A percentile compares a stretch with the other conserved stretches of the same genome.
Conservation (phyloP, 1,140 invertebrate species). For the Episyrphus balteatus region DNA sequence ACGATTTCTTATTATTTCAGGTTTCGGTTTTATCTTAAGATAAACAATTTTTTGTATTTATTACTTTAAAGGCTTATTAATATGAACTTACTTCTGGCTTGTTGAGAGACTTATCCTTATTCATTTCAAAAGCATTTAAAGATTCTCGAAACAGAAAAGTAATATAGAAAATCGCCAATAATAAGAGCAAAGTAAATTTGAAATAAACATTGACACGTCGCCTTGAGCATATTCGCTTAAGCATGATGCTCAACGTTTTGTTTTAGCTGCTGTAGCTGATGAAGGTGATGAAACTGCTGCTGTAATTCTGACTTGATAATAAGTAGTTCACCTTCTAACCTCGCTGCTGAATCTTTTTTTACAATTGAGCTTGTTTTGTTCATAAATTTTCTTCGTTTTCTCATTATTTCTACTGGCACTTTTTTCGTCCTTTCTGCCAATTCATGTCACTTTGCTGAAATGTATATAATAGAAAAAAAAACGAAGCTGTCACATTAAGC, state of each 20-base stretch:
- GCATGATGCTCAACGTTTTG: conserved; percentile 14
- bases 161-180: conserved; percentile 29
- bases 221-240: conserved; percentile 24
- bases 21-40: conserved; percentile 7
- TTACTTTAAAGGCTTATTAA: background rate
- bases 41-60: background rate
- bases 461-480: no score
- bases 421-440: no score
- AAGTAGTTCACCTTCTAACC: no score
- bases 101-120: conserved; percentile 10
- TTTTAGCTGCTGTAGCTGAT: background rate
- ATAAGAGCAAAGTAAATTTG: conserved; percentile 22
- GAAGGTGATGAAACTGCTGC: no score
- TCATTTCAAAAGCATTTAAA: conserved; percentile 27
- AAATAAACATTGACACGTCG: conserved; percentile 28
- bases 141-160: conserved; percentile 32
- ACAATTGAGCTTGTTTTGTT: no score
- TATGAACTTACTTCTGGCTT: background rate
- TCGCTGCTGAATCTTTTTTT: no score
- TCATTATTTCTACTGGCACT: no score
- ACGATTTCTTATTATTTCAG: conserved; percentile 5
- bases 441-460: no score
- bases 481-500: no score
- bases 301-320: no score
- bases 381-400: no score